Conservation (phyloP, 2,888 invertebrate genomes). For the Daptonema setosum region DNA sequence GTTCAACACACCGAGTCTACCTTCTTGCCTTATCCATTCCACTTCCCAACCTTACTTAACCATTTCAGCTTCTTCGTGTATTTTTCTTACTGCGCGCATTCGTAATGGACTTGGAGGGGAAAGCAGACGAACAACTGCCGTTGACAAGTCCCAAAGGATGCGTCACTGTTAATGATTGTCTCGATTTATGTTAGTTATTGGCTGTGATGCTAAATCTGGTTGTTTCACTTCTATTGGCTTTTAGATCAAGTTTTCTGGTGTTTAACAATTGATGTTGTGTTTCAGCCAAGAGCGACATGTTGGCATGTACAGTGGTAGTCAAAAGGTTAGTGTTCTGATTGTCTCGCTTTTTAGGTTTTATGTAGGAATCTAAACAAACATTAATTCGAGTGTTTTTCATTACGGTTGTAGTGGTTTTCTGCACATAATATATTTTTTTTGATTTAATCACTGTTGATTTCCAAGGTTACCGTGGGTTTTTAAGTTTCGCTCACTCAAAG, state of each 20-base stretch:
- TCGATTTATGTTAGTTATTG: conserved; percentile 61
- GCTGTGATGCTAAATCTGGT: conserved; percentile 2
- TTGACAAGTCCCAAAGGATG: conserved; percentile 64
- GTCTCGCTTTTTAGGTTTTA: neutral
- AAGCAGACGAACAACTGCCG: conserved; percentile 64
- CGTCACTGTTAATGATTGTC: conserved; percentile 73
- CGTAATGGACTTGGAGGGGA: conserved; percentile 54
- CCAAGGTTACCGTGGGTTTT: no score
- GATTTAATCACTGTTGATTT: no score
- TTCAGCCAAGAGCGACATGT: conserved; percentile 83
- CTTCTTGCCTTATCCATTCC: no score
- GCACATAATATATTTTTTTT: no score
- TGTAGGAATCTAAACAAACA: no score
- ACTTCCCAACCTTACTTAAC: neutral
- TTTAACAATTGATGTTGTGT: neutral
- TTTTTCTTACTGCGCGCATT: conserved; percentile 61
- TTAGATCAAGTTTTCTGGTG: neutral
- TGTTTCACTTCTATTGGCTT: neutral
- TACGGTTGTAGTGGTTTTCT: no score
- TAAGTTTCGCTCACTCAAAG: no score
- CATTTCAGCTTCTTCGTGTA: conserved; percentile 53
- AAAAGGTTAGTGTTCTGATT: conserved; percentile 37
- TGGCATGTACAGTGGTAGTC: conserved; percentile 75
- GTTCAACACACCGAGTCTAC: no score
- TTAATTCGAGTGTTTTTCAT: no score